Base-by-base conservation (phyloP, 2,113 vertebrate species). In the Rhea americana region DNA sequence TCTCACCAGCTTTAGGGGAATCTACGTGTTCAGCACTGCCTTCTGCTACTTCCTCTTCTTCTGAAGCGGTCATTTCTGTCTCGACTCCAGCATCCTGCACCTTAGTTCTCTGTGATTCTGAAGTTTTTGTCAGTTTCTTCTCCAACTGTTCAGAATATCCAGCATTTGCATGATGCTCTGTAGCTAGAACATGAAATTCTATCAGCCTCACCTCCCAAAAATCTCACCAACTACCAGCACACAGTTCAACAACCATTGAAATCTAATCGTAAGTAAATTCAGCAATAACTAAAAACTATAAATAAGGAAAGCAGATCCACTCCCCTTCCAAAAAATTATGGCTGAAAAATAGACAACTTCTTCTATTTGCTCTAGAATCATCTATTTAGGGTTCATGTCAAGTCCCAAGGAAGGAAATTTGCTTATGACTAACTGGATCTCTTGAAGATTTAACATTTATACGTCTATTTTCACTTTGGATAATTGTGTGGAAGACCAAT, bases 311-410 rank as follows among this genome's bases (percentile, higher is more conserved):
- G 37, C 7, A 79, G 19, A 39, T 15, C 53, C 32, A 85, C 21
- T 8, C 61, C 24, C 58, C 30, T 53, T 78, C 51, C 53, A n/a
- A 14, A 56, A 73, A 10, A 45, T 66, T 10, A 83, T 12, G 87
- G 43, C 50, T 86, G 9, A 74, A 20, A 89, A 84, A 78, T 8
- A 15, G 56, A 45, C 13, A 82, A 20, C 10, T 65, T 70, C 2
- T 72, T 30, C 5, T 12, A 18, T 56, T 43, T 76, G 35, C 50
- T 89, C 70, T 53, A 61, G 67, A 82, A 51, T 6, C 53, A 75
- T 30, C 19, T 58, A 47, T 37, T 55, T 6, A 30, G n/a, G 26
- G n/a, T 19, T 18, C 20, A n/a, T 0, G 0, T 14, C 25, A 43
- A 56, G 51, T 11, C 28, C 45, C 17, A 1, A 1, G 3, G 13